Conservation (phyloP, 2,113 vertebrate species). For the Melanerpes aurifrons region DNA sequence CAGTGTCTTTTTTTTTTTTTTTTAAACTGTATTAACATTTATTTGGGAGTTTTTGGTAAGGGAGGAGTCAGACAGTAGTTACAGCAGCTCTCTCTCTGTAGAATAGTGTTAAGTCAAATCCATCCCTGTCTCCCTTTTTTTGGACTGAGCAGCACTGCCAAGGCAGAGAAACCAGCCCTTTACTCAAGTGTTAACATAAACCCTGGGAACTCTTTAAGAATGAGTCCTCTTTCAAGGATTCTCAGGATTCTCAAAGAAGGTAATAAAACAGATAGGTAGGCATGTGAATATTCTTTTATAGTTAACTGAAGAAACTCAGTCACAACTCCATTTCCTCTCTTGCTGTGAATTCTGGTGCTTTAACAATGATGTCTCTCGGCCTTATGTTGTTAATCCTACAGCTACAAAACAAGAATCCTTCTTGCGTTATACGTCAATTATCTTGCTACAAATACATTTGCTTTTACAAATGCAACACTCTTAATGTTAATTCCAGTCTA, state of each 20-base stretch:
- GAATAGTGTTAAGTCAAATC: background rate
- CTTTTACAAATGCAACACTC: background rate
- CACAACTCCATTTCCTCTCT: background rate
- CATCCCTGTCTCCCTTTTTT: background rate
- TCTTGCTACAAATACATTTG: background rate
- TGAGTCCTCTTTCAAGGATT: too few relatives aligned
- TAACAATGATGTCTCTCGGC: background rate
- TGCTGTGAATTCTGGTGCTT: background rate
- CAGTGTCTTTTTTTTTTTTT: background rate
- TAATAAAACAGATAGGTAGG: too few relatives aligned
- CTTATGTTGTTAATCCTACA: background rate
- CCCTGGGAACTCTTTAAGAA: too few relatives aligned
- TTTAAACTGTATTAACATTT: background rate
- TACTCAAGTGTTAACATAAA: too few relatives aligned
- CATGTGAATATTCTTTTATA: background rate
- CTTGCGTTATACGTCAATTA: background rate
- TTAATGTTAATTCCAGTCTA: background rate
- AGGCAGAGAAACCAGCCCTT: background rate
- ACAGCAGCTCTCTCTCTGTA: background rate
- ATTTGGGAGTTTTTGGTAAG: background rate
- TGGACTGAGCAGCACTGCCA: background rate
- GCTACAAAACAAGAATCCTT: background rate
- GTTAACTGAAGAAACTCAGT: background rate
- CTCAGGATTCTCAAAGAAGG: too few relatives aligned
- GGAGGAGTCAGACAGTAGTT: background rate